These are phyloP conservation scores for Torymus auratus DNA, from an alignment of 2,888 invertebrate species.

Conservation along the genomic window DNA sequence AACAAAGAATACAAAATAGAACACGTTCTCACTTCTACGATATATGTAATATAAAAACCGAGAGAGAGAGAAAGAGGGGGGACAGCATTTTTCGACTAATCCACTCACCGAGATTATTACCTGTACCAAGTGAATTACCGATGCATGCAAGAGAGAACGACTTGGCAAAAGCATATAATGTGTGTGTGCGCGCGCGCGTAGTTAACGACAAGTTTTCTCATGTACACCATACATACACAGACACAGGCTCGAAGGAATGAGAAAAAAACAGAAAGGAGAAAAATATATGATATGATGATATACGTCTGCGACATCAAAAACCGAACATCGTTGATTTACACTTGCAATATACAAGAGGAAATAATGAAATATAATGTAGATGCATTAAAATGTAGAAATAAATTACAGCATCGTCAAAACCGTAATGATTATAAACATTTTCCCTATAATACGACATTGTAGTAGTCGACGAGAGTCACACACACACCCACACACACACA, in stretches of 20 bases:
- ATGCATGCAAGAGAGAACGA: too few relatives aligned
- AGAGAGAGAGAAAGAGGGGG: too few relatives aligned
- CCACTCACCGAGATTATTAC: too few relatives aligned
- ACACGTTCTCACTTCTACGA: too few relatives aligned
- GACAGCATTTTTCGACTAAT: too few relatives aligned
- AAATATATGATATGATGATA: neutral
- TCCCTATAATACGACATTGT: neutral
- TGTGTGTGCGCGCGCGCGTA: constrained; percentile 37
- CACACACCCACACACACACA: neutral
- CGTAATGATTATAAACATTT: constrained; percentile 33
- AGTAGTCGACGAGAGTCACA: neutral
- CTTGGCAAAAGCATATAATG: neutral
- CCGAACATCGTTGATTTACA: constrained; percentile 46
- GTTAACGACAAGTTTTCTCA: constrained; percentile 3
- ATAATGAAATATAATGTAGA: constrained; percentile 37
- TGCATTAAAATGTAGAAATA: constrained; percentile 44
- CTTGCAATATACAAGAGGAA: constrained; percentile 32
- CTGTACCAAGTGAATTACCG: too few relatives aligned
- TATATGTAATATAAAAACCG: too few relatives aligned
- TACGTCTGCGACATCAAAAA: constrained; percentile 44
- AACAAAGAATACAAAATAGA: too few relatives aligned
- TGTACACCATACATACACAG: neutral
- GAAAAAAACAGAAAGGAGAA: too few relatives aligned
- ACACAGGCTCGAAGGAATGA: too few relatives aligned
- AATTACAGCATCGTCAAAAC: constrained; percentile 40